These are phyloP conservation scores for Hololepta plana DNA, from an alignment of 2,888 invertebrate species.

Conservation along the genomic window DNA sequence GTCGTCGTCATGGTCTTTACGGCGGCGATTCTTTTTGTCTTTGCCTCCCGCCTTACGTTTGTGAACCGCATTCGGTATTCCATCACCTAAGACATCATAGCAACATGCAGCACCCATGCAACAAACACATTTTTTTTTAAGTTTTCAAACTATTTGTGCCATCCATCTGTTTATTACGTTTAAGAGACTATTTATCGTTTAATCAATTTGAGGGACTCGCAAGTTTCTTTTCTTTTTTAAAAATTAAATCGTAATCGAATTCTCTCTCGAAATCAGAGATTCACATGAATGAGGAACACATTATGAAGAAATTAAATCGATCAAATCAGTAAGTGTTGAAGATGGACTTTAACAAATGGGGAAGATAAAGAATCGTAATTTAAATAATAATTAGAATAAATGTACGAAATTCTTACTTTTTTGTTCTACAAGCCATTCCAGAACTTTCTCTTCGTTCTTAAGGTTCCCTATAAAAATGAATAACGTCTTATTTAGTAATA, in stretches of 20 bases:
- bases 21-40: constrained; percentile 28
- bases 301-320: no score
- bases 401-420: constrained; percentile 97
- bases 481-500: background rate
- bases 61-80: constrained; percentile 14
- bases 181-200: no score
- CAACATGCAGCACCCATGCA: constrained; percentile 27
- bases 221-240: no score
- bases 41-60: constrained; percentile 28
- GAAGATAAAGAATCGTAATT: no score
- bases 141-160: no score
- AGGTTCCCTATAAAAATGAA: constrained; percentile 68
- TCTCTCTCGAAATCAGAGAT: no score
- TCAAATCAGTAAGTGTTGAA: no score
- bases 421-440: constrained; percentile 90
- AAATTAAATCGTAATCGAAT: no score
- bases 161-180: no score
- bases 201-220: no score
- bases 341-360: no score
- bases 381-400: no score
- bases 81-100: constrained; percentile 27
- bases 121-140: constrained; percentile 10
- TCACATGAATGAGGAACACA: background rate
- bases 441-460: constrained; percentile 85
- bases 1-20: constrained; percentile 28